Percentiles rank a stretch among this genome's conserved stretches.
Evolutionary conservation across 2,797 vertebrate species (phyloP).

Genomic region (Typhlichthys eigenmanni): DNA sequence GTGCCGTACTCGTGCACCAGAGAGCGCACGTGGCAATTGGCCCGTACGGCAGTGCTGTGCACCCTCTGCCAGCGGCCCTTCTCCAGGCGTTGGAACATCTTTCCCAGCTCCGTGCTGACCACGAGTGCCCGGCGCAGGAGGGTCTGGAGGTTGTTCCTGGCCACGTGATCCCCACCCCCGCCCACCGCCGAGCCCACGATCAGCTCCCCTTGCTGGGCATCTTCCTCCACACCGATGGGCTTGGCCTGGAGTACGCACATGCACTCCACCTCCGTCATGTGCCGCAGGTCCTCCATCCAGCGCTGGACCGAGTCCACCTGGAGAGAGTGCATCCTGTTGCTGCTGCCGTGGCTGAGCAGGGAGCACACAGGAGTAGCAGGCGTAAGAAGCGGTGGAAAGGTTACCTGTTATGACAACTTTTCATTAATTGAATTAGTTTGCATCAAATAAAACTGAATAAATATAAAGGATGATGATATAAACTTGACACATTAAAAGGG

Average conservation of each 20-base stretch:
- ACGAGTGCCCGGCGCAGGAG: conserved; percentile 91
- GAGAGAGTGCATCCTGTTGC: conserved; percentile 83
- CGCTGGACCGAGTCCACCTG: conserved; percentile 95
- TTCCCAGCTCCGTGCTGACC: conserved; percentile 91
- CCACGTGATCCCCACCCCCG: conserved; percentile 68
- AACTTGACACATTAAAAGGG: too few relatives aligned
- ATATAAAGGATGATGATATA: too few relatives aligned
- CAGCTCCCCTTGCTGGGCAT: conserved; percentile 84
- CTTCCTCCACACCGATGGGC: conserved; percentile 90
- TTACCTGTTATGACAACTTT: background rate
- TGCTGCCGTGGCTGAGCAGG: conserved; percentile 16
- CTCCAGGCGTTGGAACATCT: conserved; percentile 92
- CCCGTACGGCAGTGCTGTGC: conserved; percentile 89
- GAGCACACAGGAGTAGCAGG: background rate
- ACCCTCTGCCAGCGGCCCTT: conserved; percentile 91
- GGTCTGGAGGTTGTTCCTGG: conserved; percentile 86
- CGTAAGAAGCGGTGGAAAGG: background rate
- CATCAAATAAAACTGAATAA: too few relatives aligned
- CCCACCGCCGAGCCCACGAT: conserved; percentile 74
- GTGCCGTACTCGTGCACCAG: conserved; percentile 87
- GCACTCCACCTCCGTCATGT: conserved; percentile 98
- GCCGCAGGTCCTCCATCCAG: conserved; percentile 95
- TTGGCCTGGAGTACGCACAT: conserved; percentile 98
- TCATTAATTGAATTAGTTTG: too few relatives aligned
- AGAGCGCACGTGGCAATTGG: conserved; percentile 90